A percentile compares a stretch with the other conserved stretches of the same genome.
Conservation (phyloP, 2,797 vertebrate species). For the Aplochiton taeniatus region DNA sequence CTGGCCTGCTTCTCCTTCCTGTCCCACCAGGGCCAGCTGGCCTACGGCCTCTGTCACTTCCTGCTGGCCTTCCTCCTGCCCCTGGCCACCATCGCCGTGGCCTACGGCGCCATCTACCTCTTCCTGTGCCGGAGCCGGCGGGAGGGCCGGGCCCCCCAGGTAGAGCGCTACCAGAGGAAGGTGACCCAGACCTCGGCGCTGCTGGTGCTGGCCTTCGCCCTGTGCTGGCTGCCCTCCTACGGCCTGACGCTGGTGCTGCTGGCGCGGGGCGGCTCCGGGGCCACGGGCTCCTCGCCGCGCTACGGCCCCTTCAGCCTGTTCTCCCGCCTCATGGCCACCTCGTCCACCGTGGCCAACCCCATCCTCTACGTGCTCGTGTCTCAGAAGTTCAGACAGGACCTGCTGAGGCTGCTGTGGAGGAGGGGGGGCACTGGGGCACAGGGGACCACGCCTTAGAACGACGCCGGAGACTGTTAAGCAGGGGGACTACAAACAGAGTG, state of each 20-base stretch:
- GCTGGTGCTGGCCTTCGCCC: constrained; percentile 76
- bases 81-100: constrained; percentile 66
- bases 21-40: constrained; percentile 63
- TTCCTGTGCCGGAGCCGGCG: constrained; percentile 62
- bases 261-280: neutral
- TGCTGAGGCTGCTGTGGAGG: constrained; percentile 55
- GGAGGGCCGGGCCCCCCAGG: constrained; percentile 49
- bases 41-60: constrained; percentile 73
- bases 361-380: constrained; percentile 80
- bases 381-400: constrained; percentile 75
- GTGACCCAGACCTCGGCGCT: constrained; percentile 75
- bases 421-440: neutral
- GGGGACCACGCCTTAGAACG: constrained; percentile 27
- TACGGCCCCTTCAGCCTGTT: constrained; percentile 59
- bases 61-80: constrained; percentile 73
- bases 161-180: constrained; percentile 77
- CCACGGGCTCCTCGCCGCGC: neutral
- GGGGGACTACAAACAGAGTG: neutral
- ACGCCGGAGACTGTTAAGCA: constrained; percentile 26
- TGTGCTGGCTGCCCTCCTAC: constrained; percentile 82
- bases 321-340: constrained; percentile 60
- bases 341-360: constrained; percentile 78
- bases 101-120: constrained; percentile 69
- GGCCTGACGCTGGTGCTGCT: constrained; percentile 67
- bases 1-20: constrained; percentile 71